Conservation (phyloP, 2,113 vertebrate species). For the Willisornis vidua region DNA sequence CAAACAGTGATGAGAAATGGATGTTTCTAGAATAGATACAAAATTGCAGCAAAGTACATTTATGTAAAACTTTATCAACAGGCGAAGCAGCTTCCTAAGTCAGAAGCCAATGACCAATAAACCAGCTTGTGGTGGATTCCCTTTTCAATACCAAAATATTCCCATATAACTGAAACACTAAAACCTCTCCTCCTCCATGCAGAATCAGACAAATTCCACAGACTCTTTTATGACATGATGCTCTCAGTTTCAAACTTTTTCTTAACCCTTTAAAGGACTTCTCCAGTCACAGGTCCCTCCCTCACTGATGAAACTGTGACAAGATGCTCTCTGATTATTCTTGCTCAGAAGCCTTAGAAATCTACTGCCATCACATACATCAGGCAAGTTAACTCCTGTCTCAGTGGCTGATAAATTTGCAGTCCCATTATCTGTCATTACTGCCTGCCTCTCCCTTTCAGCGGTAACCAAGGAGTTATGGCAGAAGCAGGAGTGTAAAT, state of each 20-base stretch:
- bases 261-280: not conserved
- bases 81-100: not conserved
- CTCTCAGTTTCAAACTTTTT: not conserved
- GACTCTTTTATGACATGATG: not conserved
- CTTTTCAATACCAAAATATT: not conserved
- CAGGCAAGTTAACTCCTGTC: not conserved
- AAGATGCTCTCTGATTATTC: not conserved
- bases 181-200: not conserved
- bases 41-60: not conserved
- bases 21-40: not conserved
- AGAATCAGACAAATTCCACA: not conserved
- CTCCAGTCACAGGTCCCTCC: not conserved
- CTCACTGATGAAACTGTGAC: not conserved
- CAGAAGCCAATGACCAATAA: not conserved
- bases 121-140: not conserved
- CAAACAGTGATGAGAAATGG: not conserved
- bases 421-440: not conserved
- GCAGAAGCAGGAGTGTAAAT: not conserved
- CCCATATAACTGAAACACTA: not conserved
- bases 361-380: not conserved
- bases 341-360: not conserved
- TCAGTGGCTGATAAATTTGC: not conserved
- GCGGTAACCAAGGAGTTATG: not conserved
- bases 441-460: not conserved
- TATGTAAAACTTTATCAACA: not conserved